These are phyloP conservation scores for Exocentrus adspersus DNA, from an alignment of 2,888 invertebrate species.

Conservation along the genomic window DNA sequence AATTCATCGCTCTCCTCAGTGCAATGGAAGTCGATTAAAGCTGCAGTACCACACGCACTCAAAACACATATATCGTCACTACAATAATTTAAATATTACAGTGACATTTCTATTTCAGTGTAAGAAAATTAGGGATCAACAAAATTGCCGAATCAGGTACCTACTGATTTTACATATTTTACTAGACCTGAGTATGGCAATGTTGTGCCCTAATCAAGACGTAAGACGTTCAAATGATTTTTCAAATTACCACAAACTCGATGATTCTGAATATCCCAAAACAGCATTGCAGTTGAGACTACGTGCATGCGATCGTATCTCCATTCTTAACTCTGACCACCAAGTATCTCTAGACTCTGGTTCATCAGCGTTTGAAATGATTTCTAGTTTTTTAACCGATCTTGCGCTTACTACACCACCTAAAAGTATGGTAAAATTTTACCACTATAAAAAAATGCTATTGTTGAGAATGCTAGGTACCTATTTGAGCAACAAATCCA, in stretches of 20 bases:
- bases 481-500: constrained; percentile 89
- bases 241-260: constrained; percentile 83
- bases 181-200: too few species aligned
- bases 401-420: constrained; percentile 86
- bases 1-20: constrained; percentile 55
- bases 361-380: constrained; percentile 86
- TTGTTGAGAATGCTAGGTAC: constrained; percentile 60
- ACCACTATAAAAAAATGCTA: background rate
- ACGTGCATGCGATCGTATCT: constrained; percentile 92
- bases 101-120: too few species aligned
- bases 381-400: constrained; percentile 84
- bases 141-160: too few species aligned
- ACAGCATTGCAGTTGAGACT: constrained; percentile 95
- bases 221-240: constrained; percentile 7
- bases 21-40: constrained; percentile 75
- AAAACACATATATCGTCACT: constrained; percentile 96
- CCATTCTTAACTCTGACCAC: constrained; percentile 97
- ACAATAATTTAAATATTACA: constrained; percentile 47
- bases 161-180: too few species aligned
- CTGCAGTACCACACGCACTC: constrained; percentile 94
- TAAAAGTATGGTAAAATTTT: constrained; percentile 49
- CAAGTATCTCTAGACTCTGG: constrained; percentile 92
- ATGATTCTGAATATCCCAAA: constrained; percentile 91
- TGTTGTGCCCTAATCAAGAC: too few species aligned
- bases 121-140: too few species aligned